Percentiles rank a stretch among this genome's conserved stretches.
Conservation (phyloP, 2,113 vertebrate species). For the Bos javanicus region DNA sequence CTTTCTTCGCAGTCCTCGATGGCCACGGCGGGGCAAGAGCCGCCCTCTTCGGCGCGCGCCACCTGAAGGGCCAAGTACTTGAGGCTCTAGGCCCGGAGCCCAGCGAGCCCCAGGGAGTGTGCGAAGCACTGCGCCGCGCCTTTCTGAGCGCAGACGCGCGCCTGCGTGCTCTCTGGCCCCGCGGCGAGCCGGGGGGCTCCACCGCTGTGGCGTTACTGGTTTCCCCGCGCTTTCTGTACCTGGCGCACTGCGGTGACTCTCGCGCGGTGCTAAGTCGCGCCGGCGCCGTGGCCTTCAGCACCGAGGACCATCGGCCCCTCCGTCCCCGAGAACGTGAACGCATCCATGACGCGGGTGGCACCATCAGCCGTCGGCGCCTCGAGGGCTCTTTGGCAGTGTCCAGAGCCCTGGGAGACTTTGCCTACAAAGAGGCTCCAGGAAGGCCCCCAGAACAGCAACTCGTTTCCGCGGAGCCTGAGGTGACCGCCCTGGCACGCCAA, state of each 20-base stretch:
- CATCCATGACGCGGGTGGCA: conserved; percentile 87
- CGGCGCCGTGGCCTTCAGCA: conserved; percentile 83
- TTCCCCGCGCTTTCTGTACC: conserved; percentile 83
- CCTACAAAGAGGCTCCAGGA: conserved; percentile 86
- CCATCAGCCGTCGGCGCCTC: conserved; percentile 82
- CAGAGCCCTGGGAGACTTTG: conserved; percentile 86
- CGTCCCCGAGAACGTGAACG: conserved; percentile 85
- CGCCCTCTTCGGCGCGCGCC: conserved; percentile 82
- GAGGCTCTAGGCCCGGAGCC: conserved; percentile 64
- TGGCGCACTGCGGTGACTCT: conserved; percentile 81
- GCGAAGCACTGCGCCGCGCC: conserved; percentile 71
- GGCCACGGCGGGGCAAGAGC: conserved; percentile 84
- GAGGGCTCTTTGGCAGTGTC: conserved; percentile 89
- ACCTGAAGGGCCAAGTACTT: conserved; percentile 82
- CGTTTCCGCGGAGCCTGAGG: conserved; percentile 87
- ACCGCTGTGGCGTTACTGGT: conserved; percentile 82
- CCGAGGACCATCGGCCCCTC: conserved; percentile 87
- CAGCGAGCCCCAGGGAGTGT: conserved; percentile 67
- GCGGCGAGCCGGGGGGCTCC: conserved; percentile 83
- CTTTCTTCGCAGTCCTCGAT: conserved; percentile 85
- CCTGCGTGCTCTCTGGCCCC: conserved; percentile 80
- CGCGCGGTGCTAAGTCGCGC: conserved; percentile 82
- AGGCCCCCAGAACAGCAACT: conserved; percentile 85
- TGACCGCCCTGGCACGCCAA: conserved; percentile 79
- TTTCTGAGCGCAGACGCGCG: conserved; percentile 83